Evolutionary conservation across 2,113 vertebrate genomes (phyloP), one percentile per base, ranked within the genome.

Genomic region (Strix aluco): DNA sequence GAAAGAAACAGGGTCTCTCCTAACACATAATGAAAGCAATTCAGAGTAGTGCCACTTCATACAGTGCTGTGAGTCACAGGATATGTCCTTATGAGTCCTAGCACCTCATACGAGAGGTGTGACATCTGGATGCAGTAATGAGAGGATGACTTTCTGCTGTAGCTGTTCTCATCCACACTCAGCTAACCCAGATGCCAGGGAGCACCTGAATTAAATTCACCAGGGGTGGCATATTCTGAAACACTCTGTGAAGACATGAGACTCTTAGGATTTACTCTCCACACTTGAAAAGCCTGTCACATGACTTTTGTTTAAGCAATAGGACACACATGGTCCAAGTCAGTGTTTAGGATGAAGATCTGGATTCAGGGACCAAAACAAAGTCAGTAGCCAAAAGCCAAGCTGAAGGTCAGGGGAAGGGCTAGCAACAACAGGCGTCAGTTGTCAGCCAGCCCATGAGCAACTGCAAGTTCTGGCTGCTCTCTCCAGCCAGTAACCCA

Each of bases 361-460:
- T 83, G 67, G 83, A 80, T 49, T 82, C 66, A 75, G 78, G 57
- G 73, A 91, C 85, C 67, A 94, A 96, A 95, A 92, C 81, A 94
- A 90, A 94, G 58, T 44, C 70, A 51, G 78, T 72, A 94, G 92
- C 87, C 90, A 95, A 57, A 92, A 90, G 54, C 42, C 78, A 90
- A 95, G 71, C 49, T 49, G 90, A 93, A 96, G 92, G 66, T 94
- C 87, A 85, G 66, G 22, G 71, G 74, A 69, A 95, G 71, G 94
- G 79, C 78, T 79, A 95, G 66, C 73, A 94, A 36, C 74, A 79
- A 72, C 84, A 87, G 44, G 70, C 89, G 75, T 67, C 47, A 52
- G 38, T 75, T 96, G 87, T 90, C 83, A 94, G 81, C 81, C 93
- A 94, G 94, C 78, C 81, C 87, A 82, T 91, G 81, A 96, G 78